phyloP scores from a whole-genome alignment of 2,888 invertebrate genomes.

The Desoria tigrina region DNA sequence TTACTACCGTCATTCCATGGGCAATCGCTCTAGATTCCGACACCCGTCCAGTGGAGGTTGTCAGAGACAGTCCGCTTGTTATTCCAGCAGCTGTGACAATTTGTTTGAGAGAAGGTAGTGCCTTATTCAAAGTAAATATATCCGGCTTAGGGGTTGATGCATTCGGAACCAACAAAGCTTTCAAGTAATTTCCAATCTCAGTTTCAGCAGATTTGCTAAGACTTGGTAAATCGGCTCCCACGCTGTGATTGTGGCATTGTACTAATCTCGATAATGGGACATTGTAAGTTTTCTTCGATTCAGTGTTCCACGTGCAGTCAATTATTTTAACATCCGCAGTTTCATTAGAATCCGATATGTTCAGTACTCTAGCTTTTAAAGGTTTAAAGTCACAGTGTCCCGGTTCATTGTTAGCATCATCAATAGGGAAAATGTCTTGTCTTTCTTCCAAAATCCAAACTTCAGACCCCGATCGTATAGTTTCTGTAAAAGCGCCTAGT shows the following conservation, averaged over 20 bases:
- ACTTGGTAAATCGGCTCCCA: slow-evolving; percentile 19
- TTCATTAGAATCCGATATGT: slow-evolving; percentile 21
- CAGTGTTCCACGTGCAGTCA: not conserved
- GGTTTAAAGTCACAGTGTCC: slow-evolving; percentile 24
- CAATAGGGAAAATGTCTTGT: slow-evolving; percentile 1
- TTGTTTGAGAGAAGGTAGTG: slow-evolving; percentile 32
- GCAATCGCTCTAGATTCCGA: slow-evolving; percentile 33
- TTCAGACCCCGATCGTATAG: slow-evolving; percentile 57
- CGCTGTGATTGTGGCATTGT: slow-evolving; percentile 16
- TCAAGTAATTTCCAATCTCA: slow-evolving; percentile 27
- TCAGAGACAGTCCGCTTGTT: not conserved
- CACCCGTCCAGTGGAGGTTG: not conserved
- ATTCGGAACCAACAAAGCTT: slow-evolving; percentile 13
- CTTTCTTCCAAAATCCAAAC: slow-evolving; percentile 48
- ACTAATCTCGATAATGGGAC: slow-evolving; percentile 3
- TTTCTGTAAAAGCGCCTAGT: slow-evolving; percentile 58
- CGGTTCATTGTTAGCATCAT: not conserved
- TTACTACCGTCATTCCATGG: slow-evolving; percentile 55
- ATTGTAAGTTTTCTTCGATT: not conserved
- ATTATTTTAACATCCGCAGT: slow-evolving; percentile 27
- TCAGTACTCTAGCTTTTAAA: slow-evolving; percentile 20
- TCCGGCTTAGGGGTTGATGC: not conserved
- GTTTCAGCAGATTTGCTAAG: slow-evolving; percentile 16
- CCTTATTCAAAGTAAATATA: slow-evolving; percentile 25
- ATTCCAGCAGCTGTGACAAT: slow-evolving; percentile 11